A percentile compares a stretch with the other conserved stretches of the same genome.
phyloP scores from a whole-genome alignment of 2,888 invertebrate genomes.

The Hypomecis atomaria region DNA sequence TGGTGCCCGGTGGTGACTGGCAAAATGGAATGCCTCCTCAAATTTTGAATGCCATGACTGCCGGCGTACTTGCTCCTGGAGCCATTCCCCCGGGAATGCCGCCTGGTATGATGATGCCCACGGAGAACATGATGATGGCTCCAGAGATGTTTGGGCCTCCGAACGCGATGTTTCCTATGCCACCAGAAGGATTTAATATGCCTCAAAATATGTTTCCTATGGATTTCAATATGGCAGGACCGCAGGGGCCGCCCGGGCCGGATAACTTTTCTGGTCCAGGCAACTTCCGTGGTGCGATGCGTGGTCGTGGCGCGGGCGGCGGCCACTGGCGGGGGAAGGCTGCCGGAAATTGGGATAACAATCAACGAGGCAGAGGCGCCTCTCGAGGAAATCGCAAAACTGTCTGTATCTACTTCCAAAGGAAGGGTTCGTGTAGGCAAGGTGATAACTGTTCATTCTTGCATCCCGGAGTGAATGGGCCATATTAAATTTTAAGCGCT shows the following conservation, averaged over 20 bases:
- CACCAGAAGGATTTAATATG: slow-evolving; percentile 75
- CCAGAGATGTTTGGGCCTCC: slow-evolving; percentile 72
- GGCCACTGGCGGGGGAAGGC: slow-evolving; percentile 82
- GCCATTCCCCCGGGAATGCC: slow-evolving; percentile 60
- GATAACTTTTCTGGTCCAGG: slow-evolving; percentile 70
- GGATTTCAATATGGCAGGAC: slow-evolving; percentile 79
- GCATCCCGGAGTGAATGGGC: slow-evolving; percentile 89
- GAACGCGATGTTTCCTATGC: slow-evolving; percentile 66
- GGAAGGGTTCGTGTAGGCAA: slow-evolving; percentile 91
- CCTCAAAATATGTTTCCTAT: slow-evolving; percentile 80
- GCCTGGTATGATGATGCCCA: slow-evolving; percentile 77
- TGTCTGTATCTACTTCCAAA: slow-evolving; percentile 91
- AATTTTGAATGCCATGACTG: slow-evolving; percentile 58
- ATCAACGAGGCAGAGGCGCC: slow-evolving; percentile 76
- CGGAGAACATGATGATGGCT: slow-evolving; percentile 46
- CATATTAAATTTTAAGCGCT: slow-evolving; percentile 59
- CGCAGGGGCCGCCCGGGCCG: slow-evolving; percentile 63
- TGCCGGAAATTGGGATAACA: slow-evolving; percentile 76
- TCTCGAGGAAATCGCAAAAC: slow-evolving; percentile 83
- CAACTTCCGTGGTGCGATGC: slow-evolving; percentile 83
- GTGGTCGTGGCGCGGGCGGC: slow-evolving; percentile 79
- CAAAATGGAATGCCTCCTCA: slow-evolving; percentile 67
- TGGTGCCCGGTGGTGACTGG: slow-evolving; percentile 71
- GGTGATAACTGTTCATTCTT: slow-evolving; percentile 93
- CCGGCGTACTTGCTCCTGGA: slow-evolving; percentile 73